Percentiles rank a stretch among this genome's conserved stretches.
Conservation (phyloP, 2,797 vertebrate species). For the Buphagus erythrorhynchus region DNA sequence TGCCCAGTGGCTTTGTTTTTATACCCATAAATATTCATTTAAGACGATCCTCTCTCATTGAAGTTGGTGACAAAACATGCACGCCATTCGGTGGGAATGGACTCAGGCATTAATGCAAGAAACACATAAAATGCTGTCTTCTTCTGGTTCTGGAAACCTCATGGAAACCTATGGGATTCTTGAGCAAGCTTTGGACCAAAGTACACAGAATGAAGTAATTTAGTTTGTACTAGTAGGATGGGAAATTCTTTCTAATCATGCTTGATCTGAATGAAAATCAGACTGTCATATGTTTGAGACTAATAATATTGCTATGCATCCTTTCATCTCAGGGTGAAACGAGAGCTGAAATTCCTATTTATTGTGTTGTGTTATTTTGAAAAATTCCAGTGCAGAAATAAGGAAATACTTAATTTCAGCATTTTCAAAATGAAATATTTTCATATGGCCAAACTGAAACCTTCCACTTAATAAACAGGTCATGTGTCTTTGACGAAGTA, state of each 20-base stretch:
- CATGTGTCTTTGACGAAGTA: not conserved
- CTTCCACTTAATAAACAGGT: not conserved
- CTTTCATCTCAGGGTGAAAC: not conserved
- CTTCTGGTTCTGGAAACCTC: not conserved
- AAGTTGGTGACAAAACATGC: not conserved
- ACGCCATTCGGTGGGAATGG: not conserved
- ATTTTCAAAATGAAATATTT: constrained; percentile 2
- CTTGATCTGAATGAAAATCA: not conserved
- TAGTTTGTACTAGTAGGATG: not conserved
- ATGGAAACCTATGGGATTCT: not conserved
- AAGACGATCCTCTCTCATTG: not conserved
- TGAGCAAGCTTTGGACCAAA: not conserved
- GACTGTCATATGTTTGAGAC: not conserved
- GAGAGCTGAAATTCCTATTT: not conserved
- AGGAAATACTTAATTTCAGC: not conserved
- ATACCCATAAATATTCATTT: not conserved
- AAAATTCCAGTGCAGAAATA: not conserved
- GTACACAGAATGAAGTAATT: not conserved
- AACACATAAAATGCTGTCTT: not conserved
- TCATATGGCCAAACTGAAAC: not conserved
- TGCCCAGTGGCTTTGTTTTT: constrained; percentile 16
- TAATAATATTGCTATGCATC: not conserved
- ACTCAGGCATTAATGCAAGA: not conserved
- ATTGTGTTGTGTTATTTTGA: not conserved
- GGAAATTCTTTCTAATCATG: not conserved